Evolutionary conservation across 2,888 invertebrate genomes (phyloP).

Genomic region (Belgica antarctica): DNA sequence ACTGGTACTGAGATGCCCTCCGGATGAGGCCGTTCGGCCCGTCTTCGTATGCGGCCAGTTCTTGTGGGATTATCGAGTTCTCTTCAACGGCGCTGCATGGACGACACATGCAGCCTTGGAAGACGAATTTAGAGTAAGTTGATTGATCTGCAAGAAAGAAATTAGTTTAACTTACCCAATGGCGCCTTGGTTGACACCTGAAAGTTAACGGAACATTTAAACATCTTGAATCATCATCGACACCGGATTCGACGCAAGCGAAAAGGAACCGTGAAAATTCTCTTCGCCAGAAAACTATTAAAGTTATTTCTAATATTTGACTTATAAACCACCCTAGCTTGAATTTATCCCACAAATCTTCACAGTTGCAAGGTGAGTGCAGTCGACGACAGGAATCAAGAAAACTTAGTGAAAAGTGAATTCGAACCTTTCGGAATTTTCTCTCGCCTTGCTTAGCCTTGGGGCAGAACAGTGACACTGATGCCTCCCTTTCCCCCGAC

Average conservation of each 20-base stretch:
- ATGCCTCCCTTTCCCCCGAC: constrained; percentile 86
- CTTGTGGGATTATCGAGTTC: constrained; percentile 82
- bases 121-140: background rate
- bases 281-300: no score
- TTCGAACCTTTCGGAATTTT: constrained; percentile 73
- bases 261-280: no score
- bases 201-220: constrained; percentile 24
- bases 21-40: constrained; percentile 26
- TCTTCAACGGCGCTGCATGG: constrained; percentile 88
- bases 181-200: constrained; percentile 9
- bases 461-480: constrained; percentile 83
- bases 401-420: background rate
- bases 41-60: constrained; percentile 64
- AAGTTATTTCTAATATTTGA: no score
- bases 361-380: background rate
- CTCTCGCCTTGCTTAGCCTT: constrained; percentile 83
- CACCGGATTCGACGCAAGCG: no score
- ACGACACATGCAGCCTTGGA: constrained; percentile 86
- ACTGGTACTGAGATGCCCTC: constrained; percentile 13
- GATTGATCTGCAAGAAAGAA: background rate
- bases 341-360: no score
- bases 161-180: background rate
- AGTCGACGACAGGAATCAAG: background rate
- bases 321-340: no score
- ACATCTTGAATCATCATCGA: background rate